Evolutionary conservation across 2,113 vertebrate genomes (phyloP), one percentile per base, ranked within the genome.

Genomic region (Craseonycteris thonglongyai): DNA sequence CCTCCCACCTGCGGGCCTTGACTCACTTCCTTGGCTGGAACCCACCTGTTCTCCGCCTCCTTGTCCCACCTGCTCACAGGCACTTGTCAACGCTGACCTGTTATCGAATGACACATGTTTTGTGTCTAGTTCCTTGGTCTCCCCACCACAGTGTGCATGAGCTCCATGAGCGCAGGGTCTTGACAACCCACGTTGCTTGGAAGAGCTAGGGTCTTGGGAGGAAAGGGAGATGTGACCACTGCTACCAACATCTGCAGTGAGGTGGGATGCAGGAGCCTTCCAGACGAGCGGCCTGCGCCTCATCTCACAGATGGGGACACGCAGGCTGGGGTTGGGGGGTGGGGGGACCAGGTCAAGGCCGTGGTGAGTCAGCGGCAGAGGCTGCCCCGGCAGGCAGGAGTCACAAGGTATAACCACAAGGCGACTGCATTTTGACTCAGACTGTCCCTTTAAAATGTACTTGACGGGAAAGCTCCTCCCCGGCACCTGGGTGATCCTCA

Each of bases 381-480:
- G 3, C 35, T 7, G 4, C 51, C 40, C 61, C 0, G 1, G 5
- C 51, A 7, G 10, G 68, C 7, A 5, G 68, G 75, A 38, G 3
- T 58, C 80, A 16, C 0, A 0, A 24, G 35, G 13, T 8, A 2
- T 21, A n/a, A 18, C 2, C 61, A 0, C 16, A 2, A 2, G 26
- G 6, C 6, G 8, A 4, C 26, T 68, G 45, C 8, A 1, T 26
- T 26, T 45, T 19, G 14, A 45, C 18, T 16, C 75, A 49, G 11
- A 2, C 40, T 6, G 14, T 12, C 24, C 68, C n/a, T 86, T 58
- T 58, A 56, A 58, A 68, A 58, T 1, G 2, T 3, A 8, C 59
- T 16, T 18, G 0, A 15, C 7, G 40, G 26, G 82, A 49, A 56
- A 69, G 51, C 7, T 14, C 22, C 22, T 40, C 45, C 56, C 35